phyloP scores from a whole-genome alignment of 1,140 invertebrate genomes.

The Piezodorus guildinii region DNA sequence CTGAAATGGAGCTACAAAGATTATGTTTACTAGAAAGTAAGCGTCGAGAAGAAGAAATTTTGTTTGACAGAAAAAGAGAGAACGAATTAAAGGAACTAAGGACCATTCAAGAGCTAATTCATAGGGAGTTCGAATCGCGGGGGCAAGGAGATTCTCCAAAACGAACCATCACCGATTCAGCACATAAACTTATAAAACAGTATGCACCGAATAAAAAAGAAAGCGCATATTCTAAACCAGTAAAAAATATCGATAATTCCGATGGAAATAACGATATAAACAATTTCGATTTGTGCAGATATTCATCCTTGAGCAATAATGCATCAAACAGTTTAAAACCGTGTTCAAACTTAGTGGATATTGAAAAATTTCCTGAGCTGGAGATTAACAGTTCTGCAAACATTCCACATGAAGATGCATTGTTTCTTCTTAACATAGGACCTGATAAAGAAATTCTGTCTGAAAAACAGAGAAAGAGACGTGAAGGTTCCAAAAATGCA shows the following conservation, averaged over 20 bases:
- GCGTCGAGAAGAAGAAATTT: background rate
- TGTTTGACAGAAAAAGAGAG: background rate
- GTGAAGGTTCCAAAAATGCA: no score
- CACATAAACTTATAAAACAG: background rate
- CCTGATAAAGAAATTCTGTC: no score
- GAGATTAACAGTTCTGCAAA: background rate
- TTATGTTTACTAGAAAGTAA: background rate
- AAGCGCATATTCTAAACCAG: background rate
- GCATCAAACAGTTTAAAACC: background rate
- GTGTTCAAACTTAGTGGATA: background rate
- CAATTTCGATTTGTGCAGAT: background rate
- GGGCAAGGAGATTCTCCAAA: background rate
- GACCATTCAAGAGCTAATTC: background rate
- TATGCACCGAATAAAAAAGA: background rate
- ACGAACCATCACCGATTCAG: background rate
- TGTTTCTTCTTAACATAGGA: no score
- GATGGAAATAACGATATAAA: background rate
- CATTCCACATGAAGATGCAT: background rate
- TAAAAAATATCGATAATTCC: background rate
- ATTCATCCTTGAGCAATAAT: background rate
- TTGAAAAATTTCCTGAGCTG: background rate
- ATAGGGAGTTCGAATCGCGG: background rate
- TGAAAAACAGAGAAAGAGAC: no score
- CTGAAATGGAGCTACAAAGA: background rate
- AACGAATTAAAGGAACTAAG: background rate